Conservation (phyloP, 2,888 invertebrate species). For the Tyria jacobaeae region DNA sequence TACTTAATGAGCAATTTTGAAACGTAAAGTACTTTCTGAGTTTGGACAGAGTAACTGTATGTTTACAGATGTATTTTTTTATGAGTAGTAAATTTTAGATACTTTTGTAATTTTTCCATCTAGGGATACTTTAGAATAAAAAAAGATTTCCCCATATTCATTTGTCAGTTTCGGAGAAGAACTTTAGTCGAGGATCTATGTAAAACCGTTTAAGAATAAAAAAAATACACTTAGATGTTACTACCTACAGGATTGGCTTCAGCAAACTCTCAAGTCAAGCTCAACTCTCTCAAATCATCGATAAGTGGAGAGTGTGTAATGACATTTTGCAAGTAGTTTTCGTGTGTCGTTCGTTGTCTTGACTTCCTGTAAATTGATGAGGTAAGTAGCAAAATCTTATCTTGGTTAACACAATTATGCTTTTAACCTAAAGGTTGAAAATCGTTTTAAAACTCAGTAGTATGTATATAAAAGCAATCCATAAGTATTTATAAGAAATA, state of each 20-base stretch:
- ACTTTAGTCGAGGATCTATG: slow-evolving; percentile 12
- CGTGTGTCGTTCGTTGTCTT: neutral
- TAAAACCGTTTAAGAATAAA: slow-evolving; percentile 18
- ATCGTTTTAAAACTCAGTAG: too few species aligned
- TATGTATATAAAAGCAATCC: too few species aligned
- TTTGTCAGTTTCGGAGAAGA: slow-evolving; percentile 1
- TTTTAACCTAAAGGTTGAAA: too few species aligned
- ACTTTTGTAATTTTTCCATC: too few species aligned
- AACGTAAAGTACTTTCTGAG: neutral
- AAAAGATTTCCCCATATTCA: slow-evolving; percentile 2
- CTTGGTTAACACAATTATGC: too few species aligned
- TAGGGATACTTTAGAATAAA: neutral
- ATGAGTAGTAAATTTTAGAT: too few species aligned
- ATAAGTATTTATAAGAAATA: too few species aligned
- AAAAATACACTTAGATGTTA: slow-evolving; percentile 15
- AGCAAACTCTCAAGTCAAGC: neutral
- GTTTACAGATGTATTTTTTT: too few species aligned
- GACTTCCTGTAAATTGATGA: neutral
- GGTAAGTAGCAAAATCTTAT: neutral
- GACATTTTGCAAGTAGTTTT: neutral
- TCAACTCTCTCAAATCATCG: slow-evolving; percentile 4
- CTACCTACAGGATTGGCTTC: slow-evolving; percentile 3
- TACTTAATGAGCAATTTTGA: neutral
- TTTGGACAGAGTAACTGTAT: too few species aligned
- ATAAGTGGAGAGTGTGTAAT: slow-evolving; percentile 1